Evolutionary conservation across 2,113 vertebrate species (phyloP).

Genomic region (Sinosuthora webbiana): DNA sequence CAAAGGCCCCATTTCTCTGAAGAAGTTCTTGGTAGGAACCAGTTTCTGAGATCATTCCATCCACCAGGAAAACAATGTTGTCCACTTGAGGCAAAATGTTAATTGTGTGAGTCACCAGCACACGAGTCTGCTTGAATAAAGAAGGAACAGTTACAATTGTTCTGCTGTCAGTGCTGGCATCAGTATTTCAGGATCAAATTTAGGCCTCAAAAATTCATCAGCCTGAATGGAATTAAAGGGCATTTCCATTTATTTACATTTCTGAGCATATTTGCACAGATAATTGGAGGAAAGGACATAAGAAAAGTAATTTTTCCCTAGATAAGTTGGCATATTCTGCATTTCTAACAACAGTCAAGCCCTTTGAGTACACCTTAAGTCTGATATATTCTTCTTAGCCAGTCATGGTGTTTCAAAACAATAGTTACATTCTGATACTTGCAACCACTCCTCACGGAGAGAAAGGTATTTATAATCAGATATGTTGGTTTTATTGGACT

Average conservation of each 20-base stretch:
- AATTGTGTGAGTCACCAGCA: constrained; percentile 89
- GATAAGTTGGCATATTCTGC: neutral
- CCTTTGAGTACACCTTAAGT: neutral
- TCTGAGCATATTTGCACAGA: neutral
- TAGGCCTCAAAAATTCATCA: neutral
- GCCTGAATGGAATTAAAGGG: neutral
- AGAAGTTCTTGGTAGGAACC: constrained; percentile 91
- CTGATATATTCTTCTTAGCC: neutral
- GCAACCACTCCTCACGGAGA: neutral
- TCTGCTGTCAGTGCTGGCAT: neutral
- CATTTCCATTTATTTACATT: neutral
- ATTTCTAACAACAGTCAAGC: neutral
- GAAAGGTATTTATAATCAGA: neutral
- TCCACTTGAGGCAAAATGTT: constrained; percentile 88
- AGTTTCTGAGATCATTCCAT: constrained; percentile 86
- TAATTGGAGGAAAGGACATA: neutral
- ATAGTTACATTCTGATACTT: neutral
- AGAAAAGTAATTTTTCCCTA: neutral
- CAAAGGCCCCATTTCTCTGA: constrained; percentile 82
- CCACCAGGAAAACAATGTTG: constrained; percentile 82
- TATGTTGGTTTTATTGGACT: neutral
- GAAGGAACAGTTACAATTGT: neutral
- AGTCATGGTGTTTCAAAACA: neutral
- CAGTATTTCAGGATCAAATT: neutral
- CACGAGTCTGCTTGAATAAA: constrained; percentile 81